These are phyloP conservation scores for Periophthalmus magnuspinnatus DNA, from an alignment of 2,797 vertebrate species.

Conservation along the genomic window DNA sequence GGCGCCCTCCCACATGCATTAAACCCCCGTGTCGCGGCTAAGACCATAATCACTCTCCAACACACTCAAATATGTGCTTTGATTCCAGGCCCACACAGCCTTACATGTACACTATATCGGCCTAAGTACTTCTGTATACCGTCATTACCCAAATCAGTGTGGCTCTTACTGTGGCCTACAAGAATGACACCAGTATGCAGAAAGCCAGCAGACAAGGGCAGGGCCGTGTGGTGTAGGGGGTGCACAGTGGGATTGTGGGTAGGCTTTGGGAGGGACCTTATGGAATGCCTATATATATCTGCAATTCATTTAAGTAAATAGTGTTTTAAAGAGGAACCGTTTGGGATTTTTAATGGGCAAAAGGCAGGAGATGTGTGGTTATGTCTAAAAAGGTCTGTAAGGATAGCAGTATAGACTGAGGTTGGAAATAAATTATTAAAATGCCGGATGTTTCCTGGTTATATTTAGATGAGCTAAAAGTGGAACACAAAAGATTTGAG, in stretches of 20 bases:
- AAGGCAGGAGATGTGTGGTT: conserved; percentile 59
- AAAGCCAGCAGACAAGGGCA: conserved; percentile 65
- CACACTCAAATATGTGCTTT: conserved; percentile 36
- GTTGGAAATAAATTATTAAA: conserved; percentile 67
- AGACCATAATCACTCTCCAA: conserved; percentile 38
- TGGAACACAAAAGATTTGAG: conserved; percentile 51
- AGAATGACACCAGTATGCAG: conserved; percentile 77
- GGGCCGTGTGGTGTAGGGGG: conserved; percentile 51
- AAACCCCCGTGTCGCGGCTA: conserved; percentile 48
- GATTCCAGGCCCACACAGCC: conserved; percentile 26
- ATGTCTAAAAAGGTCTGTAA: conserved; percentile 41
- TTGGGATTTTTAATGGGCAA: conserved; percentile 62
- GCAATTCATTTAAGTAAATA: conserved; percentile 77
- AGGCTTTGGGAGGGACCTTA: conserved; percentile 66
- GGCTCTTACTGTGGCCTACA: conserved; percentile 55
- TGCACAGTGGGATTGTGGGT: conserved; percentile 56
- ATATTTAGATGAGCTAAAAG: conserved; percentile 66
- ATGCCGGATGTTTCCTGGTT: conserved; percentile 52
- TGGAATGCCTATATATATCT: conserved; percentile 48
- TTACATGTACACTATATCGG: conserved; percentile 19
- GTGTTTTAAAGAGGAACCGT: conserved; percentile 77
- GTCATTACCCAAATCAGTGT: conserved; percentile 51
- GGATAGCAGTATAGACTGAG: conserved; percentile 45
- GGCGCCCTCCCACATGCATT: conserved; percentile 47
- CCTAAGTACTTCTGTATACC: conserved; percentile 28